A percentile compares a stretch with the other conserved stretches of the same genome.
Evolutionary conservation across 2,888 invertebrate genomes (phyloP).

Genomic region (Epiblema foenella): DNA sequence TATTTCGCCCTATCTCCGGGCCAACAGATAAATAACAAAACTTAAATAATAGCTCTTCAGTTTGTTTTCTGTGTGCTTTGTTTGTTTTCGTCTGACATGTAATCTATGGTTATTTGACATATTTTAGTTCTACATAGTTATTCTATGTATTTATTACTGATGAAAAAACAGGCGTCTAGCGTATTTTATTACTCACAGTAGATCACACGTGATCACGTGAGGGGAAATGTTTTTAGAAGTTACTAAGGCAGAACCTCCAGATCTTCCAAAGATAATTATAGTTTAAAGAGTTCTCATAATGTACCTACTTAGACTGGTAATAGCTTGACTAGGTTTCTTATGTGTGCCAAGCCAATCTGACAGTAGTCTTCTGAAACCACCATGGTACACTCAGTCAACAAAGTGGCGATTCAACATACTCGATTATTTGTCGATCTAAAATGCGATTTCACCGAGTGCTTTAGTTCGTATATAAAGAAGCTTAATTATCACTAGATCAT

Average conservation of each 20-base stretch:
- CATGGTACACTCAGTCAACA: too few species aligned
- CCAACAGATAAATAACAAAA: slow-evolving; percentile 22
- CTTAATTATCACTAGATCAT: too few species aligned
- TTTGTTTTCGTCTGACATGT: slow-evolving; percentile 14
- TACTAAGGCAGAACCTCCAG: neutral
- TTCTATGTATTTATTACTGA: too few species aligned
- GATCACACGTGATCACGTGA: neutral
- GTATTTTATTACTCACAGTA: neutral
- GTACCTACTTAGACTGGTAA: too few species aligned
- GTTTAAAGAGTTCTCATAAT: neutral
- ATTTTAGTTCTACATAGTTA: neutral
- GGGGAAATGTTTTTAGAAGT: neutral
- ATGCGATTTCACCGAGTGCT: too few species aligned
- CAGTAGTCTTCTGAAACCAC: too few species aligned
- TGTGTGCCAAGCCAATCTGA: too few species aligned
- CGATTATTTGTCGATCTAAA: too few species aligned
- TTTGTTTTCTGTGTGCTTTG: neutral
- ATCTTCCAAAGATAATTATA: neutral
- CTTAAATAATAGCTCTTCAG: slow-evolving; percentile 15
- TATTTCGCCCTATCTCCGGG: neutral
- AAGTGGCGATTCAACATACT: too few species aligned
- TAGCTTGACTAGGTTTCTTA: too few species aligned
- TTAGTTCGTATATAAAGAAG: too few species aligned
- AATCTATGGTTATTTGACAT: neutral
- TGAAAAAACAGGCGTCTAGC: neutral